Evolutionary conservation across 1,140 invertebrate genomes (phyloP), one percentile per base, ranked within the genome.

Genomic region (Trigoniulus corallinus): DNA sequence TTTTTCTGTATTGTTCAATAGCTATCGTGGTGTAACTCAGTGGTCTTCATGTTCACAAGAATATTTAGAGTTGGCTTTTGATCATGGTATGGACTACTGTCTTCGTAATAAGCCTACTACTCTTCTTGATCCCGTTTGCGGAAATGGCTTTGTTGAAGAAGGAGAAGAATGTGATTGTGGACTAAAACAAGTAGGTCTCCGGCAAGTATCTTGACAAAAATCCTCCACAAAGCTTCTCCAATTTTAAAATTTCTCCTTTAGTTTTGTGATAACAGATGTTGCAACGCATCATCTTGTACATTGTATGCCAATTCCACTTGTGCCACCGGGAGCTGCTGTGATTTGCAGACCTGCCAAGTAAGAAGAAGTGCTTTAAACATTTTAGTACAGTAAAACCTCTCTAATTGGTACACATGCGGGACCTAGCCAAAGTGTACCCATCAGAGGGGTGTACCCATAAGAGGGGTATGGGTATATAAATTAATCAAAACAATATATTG

Each of bases 11-110:
- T n/a, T n/a, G n/a, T n/a, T n/a, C n/a, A n/a, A n/a, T n/a, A 73
- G 70, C 51, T 61, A 80, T 0, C 74, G 78, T 1, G 80, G 78
- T n/a, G 88, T 87, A 0, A 77, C 75, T 0, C 83, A 87, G 60
- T 94, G 89, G 88, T 91, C 86, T 4, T 80, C 79, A 0, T 94
- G 88, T 63, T 91, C 86, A 57, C 65, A 86, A 45, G 80, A 93
- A 57, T 86, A 89, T 59, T 67, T 98, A 13, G 80, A 84, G 0
- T 67, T 88, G 26, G 85, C 91, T 0, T 93, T 97, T 65, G 83
- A 88, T 52, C 85, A 91, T 56, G 92, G 93, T 3, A 95, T 98
- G 85, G 94, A 98, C 67, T 95, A 96, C 63, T 98, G 95, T 63
- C 70, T 98, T 13, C 70, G 80, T 23, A 81, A 83, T 59, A 72